These are phyloP conservation scores for Toxotes lorentzi DNA, from an alignment of 2,797 vertebrate species.

Conservation along the genomic window DNA sequence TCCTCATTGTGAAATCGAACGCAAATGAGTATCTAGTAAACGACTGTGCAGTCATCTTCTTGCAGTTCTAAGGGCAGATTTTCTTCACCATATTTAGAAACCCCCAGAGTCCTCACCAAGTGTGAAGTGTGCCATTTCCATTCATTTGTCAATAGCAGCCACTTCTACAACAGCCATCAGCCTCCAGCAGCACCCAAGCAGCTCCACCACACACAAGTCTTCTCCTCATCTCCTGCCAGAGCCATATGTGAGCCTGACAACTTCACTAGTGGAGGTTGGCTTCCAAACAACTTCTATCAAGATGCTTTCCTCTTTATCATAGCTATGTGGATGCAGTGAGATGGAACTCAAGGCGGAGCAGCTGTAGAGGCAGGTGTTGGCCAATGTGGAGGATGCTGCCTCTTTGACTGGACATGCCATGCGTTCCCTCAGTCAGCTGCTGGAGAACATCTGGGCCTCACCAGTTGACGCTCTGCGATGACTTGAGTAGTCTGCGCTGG, in stretches of 20 bases:
- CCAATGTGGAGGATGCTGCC: slow-evolving; percentile 63
- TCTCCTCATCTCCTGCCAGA: slow-evolving; percentile 8
- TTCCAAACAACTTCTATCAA: slow-evolving; percentile 56
- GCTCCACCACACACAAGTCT: slow-evolving; percentile 13
- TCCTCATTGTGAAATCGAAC: slow-evolving; percentile 46
- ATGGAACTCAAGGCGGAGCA: slow-evolving; percentile 72
- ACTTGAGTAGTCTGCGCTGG: slow-evolving; percentile 60
- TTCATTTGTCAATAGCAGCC: slow-evolving; percentile 23
- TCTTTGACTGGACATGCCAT: slow-evolving; percentile 76
- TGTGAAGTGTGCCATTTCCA: slow-evolving; percentile 12
- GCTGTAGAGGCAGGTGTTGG: slow-evolving; percentile 80
- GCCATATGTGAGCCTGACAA: slow-evolving; percentile 76
- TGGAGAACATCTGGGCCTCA: slow-evolving; percentile 75
- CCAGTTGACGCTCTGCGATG: slow-evolving; percentile 58
- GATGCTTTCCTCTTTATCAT: slow-evolving; percentile 45
- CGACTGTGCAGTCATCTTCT: not conserved
- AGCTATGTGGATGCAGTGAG: slow-evolving; percentile 57
- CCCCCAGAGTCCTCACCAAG: slow-evolving; percentile 13
- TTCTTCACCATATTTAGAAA: slow-evolving; percentile 31
- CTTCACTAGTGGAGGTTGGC: slow-evolving; percentile 47
- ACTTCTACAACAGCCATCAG: slow-evolving; percentile 33
- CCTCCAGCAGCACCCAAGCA: slow-evolving; percentile 19
- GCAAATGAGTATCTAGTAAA: slow-evolving; percentile 28
- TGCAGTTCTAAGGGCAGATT: slow-evolving; percentile 7
- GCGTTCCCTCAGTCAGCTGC: slow-evolving; percentile 72